Evolutionary conservation across 2,888 invertebrate genomes (phyloP), one percentile per base, ranked within the genome.

Genomic region (Anoplius nigerrimus): DNA sequence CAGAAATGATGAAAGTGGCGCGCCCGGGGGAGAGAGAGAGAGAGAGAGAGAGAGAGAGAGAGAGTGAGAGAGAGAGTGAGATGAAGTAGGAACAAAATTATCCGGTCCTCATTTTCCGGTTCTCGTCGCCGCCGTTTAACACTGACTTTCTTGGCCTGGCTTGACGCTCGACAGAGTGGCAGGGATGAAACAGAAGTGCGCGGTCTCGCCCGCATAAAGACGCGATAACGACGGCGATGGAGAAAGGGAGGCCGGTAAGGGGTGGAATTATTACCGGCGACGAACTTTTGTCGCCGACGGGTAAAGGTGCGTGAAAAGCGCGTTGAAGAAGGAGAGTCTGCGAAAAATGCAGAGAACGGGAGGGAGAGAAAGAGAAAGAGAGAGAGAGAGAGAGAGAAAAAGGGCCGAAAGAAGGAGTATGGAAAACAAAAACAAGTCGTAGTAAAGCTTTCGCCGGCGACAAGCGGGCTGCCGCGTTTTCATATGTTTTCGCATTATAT

Each of bases 401-500:
- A 42, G 42, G 13, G 42, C 6, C 13, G 42, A 42, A 13, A 42
- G 42, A 8, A 13, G 18, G 48, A 48, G 16, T 8, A 11, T 34
- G 34, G 34, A 34, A 34, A 34, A 34, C 34, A 34, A 34, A 34
- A 34, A 34, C 11, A 6, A 34, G 34, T 13, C 4, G 4, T 11
- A 13, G 34, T 34, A 34, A 34, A 34, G 34, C 34, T 6, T 34
- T 34, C 11, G 34, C 34, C 34, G 11, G 34, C 34, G 34, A 34
- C 34, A 34, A 6, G 11, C 34, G 34, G 34, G 48, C 48, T 48
- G 16, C 18, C n/a, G 8, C 15, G 15, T 56, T 56, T 56, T 56
- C 43, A 56, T 56, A 56, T 15, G 43, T 56, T 56, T 20, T 56
- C 42, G 20, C 42, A 15, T 56, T 56, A 34, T 56, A 56, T 42